These are phyloP conservation scores for Temnopleurus reevesii DNA, from an alignment of 53 echinoderm and acorn worm genomes.

Conservation along the genomic window DNA sequence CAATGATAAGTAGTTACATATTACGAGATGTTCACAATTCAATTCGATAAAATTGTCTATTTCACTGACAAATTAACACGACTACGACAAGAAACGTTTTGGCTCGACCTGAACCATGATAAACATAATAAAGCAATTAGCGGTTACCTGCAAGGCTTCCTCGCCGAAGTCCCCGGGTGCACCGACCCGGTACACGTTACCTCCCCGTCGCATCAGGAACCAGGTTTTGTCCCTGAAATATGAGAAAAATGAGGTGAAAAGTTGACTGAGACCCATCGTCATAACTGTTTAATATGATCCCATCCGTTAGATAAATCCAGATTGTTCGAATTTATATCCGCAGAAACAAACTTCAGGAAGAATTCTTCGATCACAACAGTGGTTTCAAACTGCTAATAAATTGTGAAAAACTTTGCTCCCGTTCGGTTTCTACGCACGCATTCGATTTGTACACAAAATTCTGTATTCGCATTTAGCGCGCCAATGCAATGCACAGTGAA, in stretches of 20 bases:
- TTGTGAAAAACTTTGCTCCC: not conserved
- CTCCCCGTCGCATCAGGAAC: conserved; percentile 79
- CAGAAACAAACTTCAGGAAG: not conserved
- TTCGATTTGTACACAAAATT: not conserved
- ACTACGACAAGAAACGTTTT: too few relatives aligned
- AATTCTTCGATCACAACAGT: not conserved
- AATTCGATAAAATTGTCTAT: too few relatives aligned
- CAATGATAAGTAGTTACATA: too few relatives aligned
- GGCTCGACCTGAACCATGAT: too few relatives aligned
- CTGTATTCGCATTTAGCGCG: not conserved
- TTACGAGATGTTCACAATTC: too few relatives aligned
- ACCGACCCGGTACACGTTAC: conserved; percentile 32
- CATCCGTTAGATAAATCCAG: not conserved
- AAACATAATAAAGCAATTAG: not conserved
- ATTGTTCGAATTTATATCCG: not conserved
- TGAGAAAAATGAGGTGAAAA: conserved; percentile 84
- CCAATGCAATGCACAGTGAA: not conserved
- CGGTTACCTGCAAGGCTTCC: conserved; percentile 58
- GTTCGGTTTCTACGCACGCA: conserved; percentile 19
- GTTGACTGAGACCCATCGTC: conserved; percentile 71
- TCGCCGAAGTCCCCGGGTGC: conserved; percentile 54
- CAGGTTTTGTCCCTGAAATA: conserved; percentile 84
- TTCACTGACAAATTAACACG: too few relatives aligned
- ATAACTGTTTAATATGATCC: conserved; percentile 35
- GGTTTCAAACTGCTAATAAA: not conserved